Conservation (phyloP, 2,797 vertebrate species). For the Hipposideros larvatus region DNA sequence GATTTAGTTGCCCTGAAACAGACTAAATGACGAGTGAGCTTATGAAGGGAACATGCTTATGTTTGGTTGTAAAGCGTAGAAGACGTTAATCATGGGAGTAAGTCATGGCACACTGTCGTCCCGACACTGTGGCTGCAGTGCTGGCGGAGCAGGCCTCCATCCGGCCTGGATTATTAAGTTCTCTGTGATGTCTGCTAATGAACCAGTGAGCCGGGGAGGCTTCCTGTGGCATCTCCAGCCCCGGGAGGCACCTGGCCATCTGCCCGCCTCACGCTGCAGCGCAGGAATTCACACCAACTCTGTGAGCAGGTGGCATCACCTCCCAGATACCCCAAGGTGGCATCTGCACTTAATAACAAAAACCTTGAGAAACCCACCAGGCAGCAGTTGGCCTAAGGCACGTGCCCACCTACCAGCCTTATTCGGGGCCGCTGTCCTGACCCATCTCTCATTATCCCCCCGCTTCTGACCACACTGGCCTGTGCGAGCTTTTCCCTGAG, state of each 20-base stretch:
- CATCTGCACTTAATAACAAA: slow-evolving; percentile 20
- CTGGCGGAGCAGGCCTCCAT: background rate
- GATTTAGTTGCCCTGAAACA: slow-evolving; percentile 39
- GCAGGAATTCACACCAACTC: slow-evolving; percentile 16
- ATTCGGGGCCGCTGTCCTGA: background rate
- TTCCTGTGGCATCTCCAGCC: slow-evolving; percentile 11
- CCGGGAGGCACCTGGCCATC: background rate
- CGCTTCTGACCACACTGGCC: fast-evolving
- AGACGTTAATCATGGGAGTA: slow-evolving; percentile 9
- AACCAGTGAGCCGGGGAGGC: slow-evolving; percentile 35
- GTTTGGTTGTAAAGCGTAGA: slow-evolving; percentile 20
- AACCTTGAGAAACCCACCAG: background rate
- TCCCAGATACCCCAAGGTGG: slow-evolving; percentile 22
- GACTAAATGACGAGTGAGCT: background rate
- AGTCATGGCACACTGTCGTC: background rate
- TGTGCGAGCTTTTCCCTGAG: background rate
- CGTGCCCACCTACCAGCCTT: background rate
- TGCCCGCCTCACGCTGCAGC: background rate
- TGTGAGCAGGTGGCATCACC: background rate
- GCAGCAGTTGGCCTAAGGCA: background rate
- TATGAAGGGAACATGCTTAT: background rate
- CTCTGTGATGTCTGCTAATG: slow-evolving; percentile 60
- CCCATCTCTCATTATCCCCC: fast-evolving
- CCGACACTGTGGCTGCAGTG: background rate
- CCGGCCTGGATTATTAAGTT: slow-evolving; percentile 43